Percentiles rank a stretch among this genome's conserved stretches.
phyloP scores from a whole-genome alignment of 2,888 invertebrate genomes.

The Linnaemya tessellans region DNA sequence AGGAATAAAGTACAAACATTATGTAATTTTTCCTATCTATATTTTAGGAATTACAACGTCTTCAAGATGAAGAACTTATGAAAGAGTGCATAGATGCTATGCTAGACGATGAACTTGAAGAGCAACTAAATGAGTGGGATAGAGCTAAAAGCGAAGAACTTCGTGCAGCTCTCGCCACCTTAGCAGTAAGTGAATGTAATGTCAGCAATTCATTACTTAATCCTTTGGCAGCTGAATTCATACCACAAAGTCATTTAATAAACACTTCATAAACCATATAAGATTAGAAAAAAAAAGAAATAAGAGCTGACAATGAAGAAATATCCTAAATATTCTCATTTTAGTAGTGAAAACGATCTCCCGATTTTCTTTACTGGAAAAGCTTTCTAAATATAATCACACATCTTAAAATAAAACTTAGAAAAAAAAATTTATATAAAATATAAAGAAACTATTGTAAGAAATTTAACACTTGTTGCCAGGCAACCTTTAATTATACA shows the following conservation, averaged over 20 bases:
- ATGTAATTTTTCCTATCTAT: neutral
- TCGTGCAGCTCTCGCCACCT: conserved; percentile 81
- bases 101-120: conserved; percentile 89
- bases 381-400: conserved; percentile 49
- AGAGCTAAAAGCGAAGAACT: conserved; percentile 81
- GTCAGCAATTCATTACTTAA: conserved; percentile 89
- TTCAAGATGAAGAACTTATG: conserved; percentile 94
- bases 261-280: conserved; percentile 77
- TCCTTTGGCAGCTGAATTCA: conserved; percentile 93
- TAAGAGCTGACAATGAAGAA: conserved; percentile 50
- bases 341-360: conserved; percentile 72
- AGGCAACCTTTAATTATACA: conserved; percentile 48
- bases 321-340: conserved; percentile 75
- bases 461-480: conserved; percentile 61
- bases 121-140: conserved; percentile 82
- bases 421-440: conserved; percentile 55
- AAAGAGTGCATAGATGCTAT: conserved; percentile 94
- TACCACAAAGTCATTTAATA: conserved; percentile 85
- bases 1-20: neutral
- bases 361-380: conserved; percentile 62
- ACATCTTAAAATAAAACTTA: conserved; percentile 37
- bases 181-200: conserved; percentile 80
- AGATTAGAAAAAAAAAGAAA: conserved; percentile 6
- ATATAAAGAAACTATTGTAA: conserved; percentile 54
- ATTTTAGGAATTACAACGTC: conserved; percentile 90